A percentile compares a stretch with the other conserved stretches of the same genome.
These are phyloP conservation scores for Tipula vernalis DNA, from an alignment of 2,888 invertebrate species.

Conservation along the genomic window DNA sequence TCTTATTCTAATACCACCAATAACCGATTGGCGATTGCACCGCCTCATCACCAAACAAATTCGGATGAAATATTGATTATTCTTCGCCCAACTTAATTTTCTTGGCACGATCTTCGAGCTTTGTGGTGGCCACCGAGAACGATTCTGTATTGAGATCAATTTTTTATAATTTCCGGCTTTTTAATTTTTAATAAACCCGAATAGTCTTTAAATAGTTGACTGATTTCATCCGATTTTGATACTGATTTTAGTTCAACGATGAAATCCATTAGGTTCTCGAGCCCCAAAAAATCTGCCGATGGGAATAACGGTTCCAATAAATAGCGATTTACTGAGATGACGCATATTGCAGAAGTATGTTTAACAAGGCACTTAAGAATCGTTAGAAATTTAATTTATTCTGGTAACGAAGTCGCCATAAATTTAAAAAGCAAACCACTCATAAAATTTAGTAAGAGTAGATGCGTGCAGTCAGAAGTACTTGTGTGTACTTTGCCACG, in stretches of 20 bases:
- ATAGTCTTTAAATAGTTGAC: conserved; percentile 70
- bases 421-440: no score
- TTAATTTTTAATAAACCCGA: conserved; percentile 71
- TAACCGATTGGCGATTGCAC: no score
- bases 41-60: conserved; percentile 54
- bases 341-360: conserved; percentile 53
- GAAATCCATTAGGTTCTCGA: conserved; percentile 60
- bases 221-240: conserved; percentile 67
- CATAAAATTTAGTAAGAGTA: no score
- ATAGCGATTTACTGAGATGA: conserved; percentile 68
- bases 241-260: conserved; percentile 72
- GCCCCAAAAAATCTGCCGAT: conserved; percentile 24
- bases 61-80: conserved; percentile 52
- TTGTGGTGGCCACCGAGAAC: conserved; percentile 44
- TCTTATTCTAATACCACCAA: no score
- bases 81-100: conserved; percentile 34
- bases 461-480: no score
- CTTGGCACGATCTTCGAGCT: conserved; percentile 34
- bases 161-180: conserved; percentile 53
- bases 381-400: conserved; percentile 32
- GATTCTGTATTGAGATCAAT: conserved; percentile 60
- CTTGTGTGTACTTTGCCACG: no score
- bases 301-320: conserved; percentile 43
- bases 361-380: conserved; percentile 56
- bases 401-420: no score